Conservation (phyloP, 2,113 vertebrate species). For the Microtus oregoni region DNA sequence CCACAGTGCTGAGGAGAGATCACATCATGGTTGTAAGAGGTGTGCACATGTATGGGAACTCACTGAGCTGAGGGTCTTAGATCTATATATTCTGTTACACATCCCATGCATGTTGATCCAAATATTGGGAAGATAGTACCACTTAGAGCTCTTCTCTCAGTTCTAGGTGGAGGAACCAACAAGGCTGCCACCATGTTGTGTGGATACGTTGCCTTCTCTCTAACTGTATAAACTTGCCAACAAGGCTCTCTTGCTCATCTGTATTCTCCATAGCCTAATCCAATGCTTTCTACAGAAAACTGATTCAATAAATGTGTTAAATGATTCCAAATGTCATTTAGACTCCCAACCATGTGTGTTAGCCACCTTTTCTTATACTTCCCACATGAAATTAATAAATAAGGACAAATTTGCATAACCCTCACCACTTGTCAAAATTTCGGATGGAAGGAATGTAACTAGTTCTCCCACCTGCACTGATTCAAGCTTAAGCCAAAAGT, state of each 20-base stretch:
- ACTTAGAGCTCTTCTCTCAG: neutral
- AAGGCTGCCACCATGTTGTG: neutral
- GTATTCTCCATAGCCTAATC: neutral
- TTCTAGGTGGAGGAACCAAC: neutral
- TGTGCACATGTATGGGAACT: neutral
- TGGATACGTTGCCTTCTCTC: neutral
- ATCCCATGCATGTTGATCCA: neutral
- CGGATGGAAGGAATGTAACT: neutral
- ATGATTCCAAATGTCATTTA: neutral
- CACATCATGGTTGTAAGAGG: too few species aligned
- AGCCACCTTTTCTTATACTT: neutral
- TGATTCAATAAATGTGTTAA: neutral
- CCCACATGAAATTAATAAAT: neutral
- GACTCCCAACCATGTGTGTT: neutral
- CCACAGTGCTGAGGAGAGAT: neutral
- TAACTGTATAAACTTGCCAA: neutral
- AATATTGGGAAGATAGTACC: neutral
- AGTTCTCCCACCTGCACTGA: neutral
- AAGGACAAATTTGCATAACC: neutral
- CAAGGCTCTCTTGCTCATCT: neutral
- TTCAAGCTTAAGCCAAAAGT: neutral
- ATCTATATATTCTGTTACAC: neutral
- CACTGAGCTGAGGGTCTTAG: neutral
- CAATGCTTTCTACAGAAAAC: neutral
- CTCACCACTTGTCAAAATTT: neutral